Conservation (phyloP, 1,140 invertebrate genomes). For the Polypedilum pembai region DNA sequence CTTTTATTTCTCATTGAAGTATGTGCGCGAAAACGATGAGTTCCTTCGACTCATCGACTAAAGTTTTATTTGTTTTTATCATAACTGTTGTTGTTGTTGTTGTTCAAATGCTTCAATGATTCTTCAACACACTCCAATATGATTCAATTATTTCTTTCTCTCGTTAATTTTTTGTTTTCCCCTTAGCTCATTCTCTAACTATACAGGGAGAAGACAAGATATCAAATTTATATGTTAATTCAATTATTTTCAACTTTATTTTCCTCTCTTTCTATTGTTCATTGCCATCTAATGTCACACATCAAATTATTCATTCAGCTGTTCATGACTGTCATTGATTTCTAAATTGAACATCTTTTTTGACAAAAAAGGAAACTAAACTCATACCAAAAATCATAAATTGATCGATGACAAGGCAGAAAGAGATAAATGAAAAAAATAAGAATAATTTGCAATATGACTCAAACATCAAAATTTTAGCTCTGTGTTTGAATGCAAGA, state of each 20-base stretch:
- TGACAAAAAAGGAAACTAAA: too few species aligned
- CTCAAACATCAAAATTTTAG: too few species aligned
- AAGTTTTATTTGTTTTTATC: neutral
- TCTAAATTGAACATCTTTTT: too few species aligned
- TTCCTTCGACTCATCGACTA: neutral
- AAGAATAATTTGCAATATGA: too few species aligned
- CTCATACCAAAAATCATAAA: too few species aligned
- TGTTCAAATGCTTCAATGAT: neutral
- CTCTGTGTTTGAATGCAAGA: too few species aligned
- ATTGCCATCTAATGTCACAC: neutral
- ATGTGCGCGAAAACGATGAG: neutral
- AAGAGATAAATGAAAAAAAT: too few species aligned
- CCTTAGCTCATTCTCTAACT: neutral
- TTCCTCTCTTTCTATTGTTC: neutral
- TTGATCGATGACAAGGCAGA: too few species aligned
- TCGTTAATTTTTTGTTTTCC: neutral
- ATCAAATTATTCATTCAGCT: neutral
- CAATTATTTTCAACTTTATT: neutral
- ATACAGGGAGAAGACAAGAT: neutral
- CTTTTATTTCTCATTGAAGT: too few species aligned
- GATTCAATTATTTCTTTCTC: neutral
- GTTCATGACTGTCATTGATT: neutral
- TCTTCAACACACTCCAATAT: constrained; percentile 12
- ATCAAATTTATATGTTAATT: constrained; percentile 15
- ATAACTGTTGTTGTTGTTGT: neutral